Evolutionary conservation across 2,113 vertebrate genomes (phyloP).

Genomic region (Psilopsiagon aurifrons): DNA sequence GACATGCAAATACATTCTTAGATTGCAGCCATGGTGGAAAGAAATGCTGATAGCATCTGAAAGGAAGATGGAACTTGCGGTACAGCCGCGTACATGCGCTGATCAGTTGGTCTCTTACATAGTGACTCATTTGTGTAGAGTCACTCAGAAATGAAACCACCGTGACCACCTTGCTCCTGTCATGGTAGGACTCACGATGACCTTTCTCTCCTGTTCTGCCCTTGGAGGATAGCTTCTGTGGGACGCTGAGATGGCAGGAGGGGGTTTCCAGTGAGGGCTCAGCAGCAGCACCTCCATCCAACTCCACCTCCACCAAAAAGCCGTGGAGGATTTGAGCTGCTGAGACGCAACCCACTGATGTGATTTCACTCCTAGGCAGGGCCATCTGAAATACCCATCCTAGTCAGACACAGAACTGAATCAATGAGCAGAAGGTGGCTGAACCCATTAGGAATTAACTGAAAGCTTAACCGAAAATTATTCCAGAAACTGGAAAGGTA

Average conservation of each 20-base stretch:
- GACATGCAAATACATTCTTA: conserved; percentile 54
- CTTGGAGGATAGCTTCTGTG: background rate
- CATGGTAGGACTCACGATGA: background rate
- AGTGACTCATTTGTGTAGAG: background rate
- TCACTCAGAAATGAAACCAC: background rate
- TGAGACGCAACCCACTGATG: background rate
- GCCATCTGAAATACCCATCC: background rate
- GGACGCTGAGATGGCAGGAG: background rate
- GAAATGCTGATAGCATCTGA: conserved; percentile 30
- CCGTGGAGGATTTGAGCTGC: background rate
- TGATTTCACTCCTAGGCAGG: background rate
- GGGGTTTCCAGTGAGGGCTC: conserved; percentile 16
- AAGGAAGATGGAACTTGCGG: conserved; percentile 63
- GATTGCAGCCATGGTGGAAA: conserved; percentile 65
- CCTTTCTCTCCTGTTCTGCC: background rate
- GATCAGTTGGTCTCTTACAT: background rate
- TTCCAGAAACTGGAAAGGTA: background rate
- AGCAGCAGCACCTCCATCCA: background rate
- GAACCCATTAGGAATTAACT: background rate
- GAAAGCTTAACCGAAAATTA: background rate
- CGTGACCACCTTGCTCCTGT: background rate
- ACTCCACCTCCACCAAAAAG: background rate
- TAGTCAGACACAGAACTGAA: background rate
- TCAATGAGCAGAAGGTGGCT: background rate
- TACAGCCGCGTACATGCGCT: background rate